A percentile compares a stretch with the other conserved stretches of the same genome.
Evolutionary conservation across 2,888 invertebrate species (phyloP).

Genomic region (Philonicus albiceps): DNA sequence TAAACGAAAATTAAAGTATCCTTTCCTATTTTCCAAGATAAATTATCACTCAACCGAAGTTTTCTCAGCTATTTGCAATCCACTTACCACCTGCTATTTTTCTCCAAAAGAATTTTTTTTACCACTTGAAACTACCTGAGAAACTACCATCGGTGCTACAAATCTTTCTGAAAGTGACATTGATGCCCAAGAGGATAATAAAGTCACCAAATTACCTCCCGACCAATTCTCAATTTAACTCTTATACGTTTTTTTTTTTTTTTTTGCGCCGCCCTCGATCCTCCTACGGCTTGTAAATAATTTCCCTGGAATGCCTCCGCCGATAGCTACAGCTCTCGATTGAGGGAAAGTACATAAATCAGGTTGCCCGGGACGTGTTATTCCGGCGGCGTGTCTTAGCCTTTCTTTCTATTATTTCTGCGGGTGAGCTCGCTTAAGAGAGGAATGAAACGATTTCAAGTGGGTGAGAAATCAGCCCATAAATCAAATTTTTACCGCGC

Average conservation of each 20-base stretch:
- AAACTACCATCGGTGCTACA: not conserved
- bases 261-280: not conserved
- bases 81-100: not conserved
- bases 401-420: not conserved
- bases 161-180: not conserved
- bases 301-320: not conserved
- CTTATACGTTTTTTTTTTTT: no score
- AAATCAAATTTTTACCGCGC: not conserved
- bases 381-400: not conserved
- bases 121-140: not conserved
- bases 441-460: not conserved
- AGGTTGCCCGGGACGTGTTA: not conserved
- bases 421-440: not conserved
- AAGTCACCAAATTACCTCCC: not conserved
- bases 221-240: not conserved
- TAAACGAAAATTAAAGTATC: not conserved
- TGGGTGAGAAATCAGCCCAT: not conserved
- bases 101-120: not conserved
- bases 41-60: not conserved
- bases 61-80: not conserved
- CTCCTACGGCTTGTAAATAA: not conserved
- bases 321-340: not conserved
- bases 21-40: not conserved
- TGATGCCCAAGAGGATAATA: not conserved
- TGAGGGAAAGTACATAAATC: not conserved